Base-by-base conservation (phyloP, 2,797 vertebrate species). In the Gadopsis marmoratus region DNA sequence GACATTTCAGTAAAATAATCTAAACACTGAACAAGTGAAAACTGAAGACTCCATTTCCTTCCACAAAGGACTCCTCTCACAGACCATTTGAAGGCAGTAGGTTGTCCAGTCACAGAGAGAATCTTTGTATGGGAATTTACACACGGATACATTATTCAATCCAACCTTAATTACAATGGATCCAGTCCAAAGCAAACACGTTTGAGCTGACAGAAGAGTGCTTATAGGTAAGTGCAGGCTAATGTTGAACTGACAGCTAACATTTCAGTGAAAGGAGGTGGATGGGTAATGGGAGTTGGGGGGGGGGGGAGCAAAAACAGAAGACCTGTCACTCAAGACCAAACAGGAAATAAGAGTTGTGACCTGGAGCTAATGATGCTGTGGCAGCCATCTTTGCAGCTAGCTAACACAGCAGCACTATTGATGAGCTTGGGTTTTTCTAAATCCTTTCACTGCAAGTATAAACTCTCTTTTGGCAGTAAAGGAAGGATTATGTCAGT, bases 111-210 rank as follows among this genome's bases (percentile, higher is more conserved):
- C 53, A 81, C 72, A 84, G 66, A 81, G 67, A 78, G 45, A 73
- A 68, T 79, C 66, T 78, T 73, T 84, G 62, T 85, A 6, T 50
- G 14, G 29, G 26, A 58, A 73, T 58, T 78, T 71, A 79, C 61
- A 87, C 64, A 86, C 39, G 23, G 23, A 78, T 61, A 68, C 11
- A 66, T 68, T 76, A 78, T 82, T 80, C 51, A 86, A 62, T 60
- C 41, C 53, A 66, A 76, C 65, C 51, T 35, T 79, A 85, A 85
- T 85, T 69, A 71, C 73, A 81, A 68, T 78, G 75, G 79, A 81
- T 7, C 51, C 1, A 7, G 17, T 88, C 88, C 88, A 89, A 87
- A 69, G 50, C 2, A 84, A 82, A 86, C 74, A 69, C 50, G 72
- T 62, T 71, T 55, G 68, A 72, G 71, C 33, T 65, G 77, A 82